These are phyloP conservation scores for Lepidotrigona ventralis DNA, from an alignment of 1,140 invertebrate genomes.

Conservation along the genomic window DNA sequence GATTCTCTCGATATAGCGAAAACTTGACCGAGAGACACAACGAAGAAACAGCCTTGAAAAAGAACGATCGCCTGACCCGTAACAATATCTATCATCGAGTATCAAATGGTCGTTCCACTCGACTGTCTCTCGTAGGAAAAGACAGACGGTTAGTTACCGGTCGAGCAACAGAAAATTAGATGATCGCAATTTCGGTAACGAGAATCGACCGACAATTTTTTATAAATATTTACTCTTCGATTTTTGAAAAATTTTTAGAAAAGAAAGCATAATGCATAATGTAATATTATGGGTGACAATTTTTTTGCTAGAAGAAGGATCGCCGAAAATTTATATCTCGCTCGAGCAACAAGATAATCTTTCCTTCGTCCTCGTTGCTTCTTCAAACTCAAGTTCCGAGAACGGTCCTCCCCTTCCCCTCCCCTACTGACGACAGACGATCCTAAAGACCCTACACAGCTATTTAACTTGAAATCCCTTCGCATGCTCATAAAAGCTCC, in stretches of 20 bases:
- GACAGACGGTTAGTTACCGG: too few species aligned
- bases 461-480: conserved; percentile 57
- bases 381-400: conserved; percentile 43
- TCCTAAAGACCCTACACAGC: conserved; percentile 51
- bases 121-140: neutral
- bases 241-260: too few species aligned
- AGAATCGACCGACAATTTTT: too few species aligned
- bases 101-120: conserved; percentile 18
- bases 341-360: conserved; percentile 43
- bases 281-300: conserved; percentile 6
- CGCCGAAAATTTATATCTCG: conserved; percentile 34
- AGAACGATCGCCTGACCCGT: conserved; percentile 42
- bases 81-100: conserved; percentile 33
- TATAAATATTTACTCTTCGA: too few species aligned
- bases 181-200: neutral
- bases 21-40: conserved; percentile 54
- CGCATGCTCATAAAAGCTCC: conserved; percentile 28
- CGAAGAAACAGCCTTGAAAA: conserved; percentile 63
- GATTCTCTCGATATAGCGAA: conserved; percentile 29
- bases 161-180: neutral
- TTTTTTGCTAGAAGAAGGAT: neutral
- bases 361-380: conserved; percentile 12
- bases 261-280: neutral
- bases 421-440: conserved; percentile 32
- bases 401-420: conserved; percentile 19